These are phyloP conservation scores for Tyto alba DNA, from an alignment of 2,113 vertebrate genomes.

Conservation along the genomic window DNA sequence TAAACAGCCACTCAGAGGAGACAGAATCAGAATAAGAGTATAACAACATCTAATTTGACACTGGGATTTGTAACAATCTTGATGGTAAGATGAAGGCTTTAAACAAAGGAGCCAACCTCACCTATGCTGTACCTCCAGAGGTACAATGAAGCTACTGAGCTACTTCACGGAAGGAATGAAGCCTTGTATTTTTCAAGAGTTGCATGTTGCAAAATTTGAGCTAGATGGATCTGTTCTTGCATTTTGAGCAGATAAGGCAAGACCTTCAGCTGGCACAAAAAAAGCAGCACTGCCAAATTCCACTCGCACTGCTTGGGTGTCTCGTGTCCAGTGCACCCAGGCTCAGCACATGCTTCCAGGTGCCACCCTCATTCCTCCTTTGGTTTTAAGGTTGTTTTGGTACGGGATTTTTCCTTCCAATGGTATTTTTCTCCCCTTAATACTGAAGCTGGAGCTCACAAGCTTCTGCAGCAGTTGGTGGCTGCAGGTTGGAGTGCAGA, in stretches of 20 bases:
- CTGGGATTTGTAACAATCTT: background rate
- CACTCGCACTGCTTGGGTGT: background rate
- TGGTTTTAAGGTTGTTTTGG: background rate
- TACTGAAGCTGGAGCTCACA: background rate
- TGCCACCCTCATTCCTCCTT: background rate
- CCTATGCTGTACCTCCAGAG: background rate
- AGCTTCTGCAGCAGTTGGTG: background rate
- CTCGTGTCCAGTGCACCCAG: background rate
- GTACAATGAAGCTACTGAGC: background rate
- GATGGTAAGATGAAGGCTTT: background rate
- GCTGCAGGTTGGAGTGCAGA: background rate
- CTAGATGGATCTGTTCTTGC: background rate
- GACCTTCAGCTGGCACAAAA: background rate
- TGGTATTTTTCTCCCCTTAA: background rate
- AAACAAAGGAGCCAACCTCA: background rate
- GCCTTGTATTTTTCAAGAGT: background rate
- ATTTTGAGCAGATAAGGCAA: background rate
- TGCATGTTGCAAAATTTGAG: background rate
- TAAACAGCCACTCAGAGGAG: background rate
- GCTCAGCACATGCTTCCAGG: background rate
- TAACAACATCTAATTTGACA: background rate
- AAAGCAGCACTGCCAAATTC: fast-evolving
- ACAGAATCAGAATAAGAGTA: background rate
- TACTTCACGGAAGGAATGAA: background rate
- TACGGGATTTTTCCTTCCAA: background rate